phyloP scores from a whole-genome alignment of 2,797 vertebrate genomes.

The Cossypha heuglini region DNA sequence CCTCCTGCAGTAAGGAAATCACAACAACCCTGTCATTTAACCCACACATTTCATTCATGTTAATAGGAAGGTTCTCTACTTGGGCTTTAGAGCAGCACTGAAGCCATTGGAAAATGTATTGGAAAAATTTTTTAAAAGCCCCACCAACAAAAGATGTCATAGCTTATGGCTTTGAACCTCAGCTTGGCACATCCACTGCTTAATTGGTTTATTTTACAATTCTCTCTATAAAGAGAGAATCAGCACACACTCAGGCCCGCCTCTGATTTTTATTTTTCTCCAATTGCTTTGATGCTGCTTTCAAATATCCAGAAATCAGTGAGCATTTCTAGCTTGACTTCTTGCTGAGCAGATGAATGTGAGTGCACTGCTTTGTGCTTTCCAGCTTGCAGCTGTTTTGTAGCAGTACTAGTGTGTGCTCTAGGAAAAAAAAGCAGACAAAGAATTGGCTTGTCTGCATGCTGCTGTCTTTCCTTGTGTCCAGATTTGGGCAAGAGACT shows the following conservation, averaged over 20 bases:
- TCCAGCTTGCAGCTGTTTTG: neutral
- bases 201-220: neutral
- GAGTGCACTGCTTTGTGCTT: accelerated
- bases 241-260: neutral
- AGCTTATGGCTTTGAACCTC: neutral
- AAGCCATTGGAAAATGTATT: neutral
- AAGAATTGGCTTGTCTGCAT: neutral
- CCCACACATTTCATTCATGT: neutral
- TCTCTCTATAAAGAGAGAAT: neutral
- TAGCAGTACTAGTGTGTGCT: neutral
- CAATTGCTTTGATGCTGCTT: neutral
- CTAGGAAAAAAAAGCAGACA: neutral
- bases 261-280: neutral
- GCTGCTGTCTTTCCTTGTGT: neutral
- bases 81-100: neutral
- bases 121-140: neutral
- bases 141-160: neutral
- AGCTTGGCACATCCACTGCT: neutral
- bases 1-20: neutral
- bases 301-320: neutral
- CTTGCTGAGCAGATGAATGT: neutral
- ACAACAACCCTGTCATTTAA: neutral
- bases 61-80: neutral
- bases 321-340: neutral
- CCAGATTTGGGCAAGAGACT: neutral